Evolutionary conservation across 92 coral and sea anemone species (phyloP), one percentile per base, ranked within the genome.

Genomic region (Porites lobata): DNA sequence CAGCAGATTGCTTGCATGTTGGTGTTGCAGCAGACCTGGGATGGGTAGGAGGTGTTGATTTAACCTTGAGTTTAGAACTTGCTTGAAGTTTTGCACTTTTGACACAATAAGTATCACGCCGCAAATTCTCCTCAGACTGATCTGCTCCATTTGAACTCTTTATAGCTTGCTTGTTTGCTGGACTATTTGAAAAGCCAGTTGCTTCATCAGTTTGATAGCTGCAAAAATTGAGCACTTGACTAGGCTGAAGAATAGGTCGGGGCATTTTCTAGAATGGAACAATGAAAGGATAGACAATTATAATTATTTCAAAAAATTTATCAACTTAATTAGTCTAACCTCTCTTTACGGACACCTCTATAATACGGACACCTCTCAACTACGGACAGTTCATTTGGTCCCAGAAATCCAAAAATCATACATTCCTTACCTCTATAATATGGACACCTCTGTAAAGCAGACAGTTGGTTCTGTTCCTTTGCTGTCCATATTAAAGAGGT

Each of bases 81-180:
- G 58, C 18, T 54, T 68, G 67, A 20, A 9, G 14, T 29, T 12
- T 54, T 56, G 62, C 73, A 52, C 26, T 65, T 69, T 47, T 80
- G 9, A 93, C 87, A 43, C 86, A 79, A 72, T 86, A 93, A 13
- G 96, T 93, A 29, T 78, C 93, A 57, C 96, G 72, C 12, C 96
- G 84, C 77, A 76, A 17, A 65, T 74, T 76, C 68, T 88, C 92
- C 13, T 75, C 94, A 13, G 38, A 1, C 8, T 38, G 67, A 15
- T 85, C 78, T 77, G 81, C 77, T 65, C 61, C 38, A 47, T 52
- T 50, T 17, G 15, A 50, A 7, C 75, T 84, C 52, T 63, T 62
- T n/a, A 18, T 62, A 63, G 18, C 57, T 22, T 21, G 52, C 15
- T 14, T 21, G 6, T 62, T 21, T 2, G 52, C 29, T 7, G 68